Evolutionary conservation across 2,797 vertebrate species (phyloP).

Genomic region (Danio kyathit): DNA sequence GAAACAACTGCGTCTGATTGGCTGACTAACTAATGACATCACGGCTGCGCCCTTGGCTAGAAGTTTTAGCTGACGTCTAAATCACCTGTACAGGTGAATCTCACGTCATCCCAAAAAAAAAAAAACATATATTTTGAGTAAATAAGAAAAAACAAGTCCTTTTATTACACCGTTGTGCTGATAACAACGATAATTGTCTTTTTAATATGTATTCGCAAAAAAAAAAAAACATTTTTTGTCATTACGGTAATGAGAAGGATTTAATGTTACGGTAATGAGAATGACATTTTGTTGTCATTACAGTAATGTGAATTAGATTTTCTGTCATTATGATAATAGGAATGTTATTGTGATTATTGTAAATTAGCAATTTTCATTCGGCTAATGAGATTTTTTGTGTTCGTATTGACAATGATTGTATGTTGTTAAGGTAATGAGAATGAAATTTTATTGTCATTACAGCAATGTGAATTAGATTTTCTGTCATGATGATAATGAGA

Average conservation of each 20-base stretch:
- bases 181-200: too few relatives aligned
- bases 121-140: not conserved
- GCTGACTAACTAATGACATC: conserved; percentile 19
- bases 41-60: conserved; percentile 3
- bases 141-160: not conserved
- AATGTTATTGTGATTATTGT: not conserved
- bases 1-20: conserved; percentile 40
- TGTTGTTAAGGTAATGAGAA: not conserved
- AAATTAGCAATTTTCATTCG: too few relatives aligned
- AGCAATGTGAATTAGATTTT: not conserved
- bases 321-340: not conserved
- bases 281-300: not conserved
- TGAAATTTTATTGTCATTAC: not conserved
- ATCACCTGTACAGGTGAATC: not conserved
- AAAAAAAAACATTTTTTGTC: too few relatives aligned
- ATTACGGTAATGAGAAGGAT: not conserved
- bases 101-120: not conserved
- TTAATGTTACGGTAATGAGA: not conserved
- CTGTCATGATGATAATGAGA: not conserved
- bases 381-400: not conserved
- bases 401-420: not conserved
- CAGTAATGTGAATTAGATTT: not conserved
- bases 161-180: not conserved
- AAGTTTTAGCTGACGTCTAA: not conserved
- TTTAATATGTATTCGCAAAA: too few relatives aligned